Evolutionary conservation across 2,888 invertebrate genomes (phyloP), one percentile per base, ranked within the genome.

Genomic region (Thera obeliscata): DNA sequence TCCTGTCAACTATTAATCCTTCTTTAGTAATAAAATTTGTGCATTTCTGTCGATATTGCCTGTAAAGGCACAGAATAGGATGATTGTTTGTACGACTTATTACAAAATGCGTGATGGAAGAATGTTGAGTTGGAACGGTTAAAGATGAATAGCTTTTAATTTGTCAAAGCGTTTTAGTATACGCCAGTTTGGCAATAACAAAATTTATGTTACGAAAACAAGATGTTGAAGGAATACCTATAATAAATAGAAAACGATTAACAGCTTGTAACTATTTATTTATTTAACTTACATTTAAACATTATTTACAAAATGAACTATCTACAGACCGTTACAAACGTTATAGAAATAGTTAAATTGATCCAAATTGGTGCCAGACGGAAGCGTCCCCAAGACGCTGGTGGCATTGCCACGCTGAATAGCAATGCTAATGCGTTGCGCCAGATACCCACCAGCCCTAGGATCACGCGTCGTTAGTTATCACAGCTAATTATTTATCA

Each of bases 1-100:
- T 85, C 82, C 89, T 89, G 90, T 87, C 90, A 86, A 86, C 90
- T 85, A 91, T 90, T 91, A 91, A 91, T 91, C 88, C 90, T 88
- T 90, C 83, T 83, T 80, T 85, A 76, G 79, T 79, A 74, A 77
- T 81, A 82, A 84, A 84, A 85, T 81, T 80, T 81, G 79, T 82
- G 81, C 82, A 80, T 79, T 83, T 84, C 80, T 83, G 80, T 82
- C 81, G 84, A 85, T 86, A 86, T 83, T 78, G 79, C 81, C 77
- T 69, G 75, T 71, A 69, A 72, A 68, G 58, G 43, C 48, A 54
- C 35, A 62, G 52, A 63, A 49, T 61, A 63, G 43, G 60, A 12
- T 46, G 9, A 12, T 9, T 33, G 38, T 52, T 36, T 8, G 59
- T 59, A 54, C 22, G 8, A 55, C 50, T 11, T 33, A 48, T 61